A percentile compares a stretch with the other conserved stretches of the same genome.
Evolutionary conservation across 2,797 vertebrate species (phyloP).

Genomic region (Rhinoraja longicauda): DNA sequence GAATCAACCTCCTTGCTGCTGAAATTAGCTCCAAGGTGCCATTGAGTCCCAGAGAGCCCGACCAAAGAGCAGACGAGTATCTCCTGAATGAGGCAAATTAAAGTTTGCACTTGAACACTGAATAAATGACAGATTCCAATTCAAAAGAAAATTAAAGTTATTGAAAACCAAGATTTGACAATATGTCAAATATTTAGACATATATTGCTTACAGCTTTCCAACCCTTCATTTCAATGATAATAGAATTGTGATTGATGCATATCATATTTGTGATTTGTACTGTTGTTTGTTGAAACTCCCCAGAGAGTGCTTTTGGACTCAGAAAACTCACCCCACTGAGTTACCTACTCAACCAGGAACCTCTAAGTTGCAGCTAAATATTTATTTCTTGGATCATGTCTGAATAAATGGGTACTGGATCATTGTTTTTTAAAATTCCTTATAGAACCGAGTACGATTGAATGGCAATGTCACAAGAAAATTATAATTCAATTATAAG

Average conservation of each 20-base stretch:
- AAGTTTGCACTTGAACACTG: not conserved
- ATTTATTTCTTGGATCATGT: not conserved
- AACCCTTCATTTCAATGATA: not conserved
- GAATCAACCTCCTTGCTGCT: not conserved
- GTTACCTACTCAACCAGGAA: not conserved
- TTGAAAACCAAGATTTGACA: not conserved
- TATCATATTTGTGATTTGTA: not conserved
- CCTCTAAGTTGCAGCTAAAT: not conserved
- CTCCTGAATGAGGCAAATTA: not conserved
- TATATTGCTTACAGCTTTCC: not conserved
- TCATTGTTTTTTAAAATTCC: not conserved
- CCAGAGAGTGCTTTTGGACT: not conserved
- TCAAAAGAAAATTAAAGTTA: not conserved
- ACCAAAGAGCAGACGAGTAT: not conserved
- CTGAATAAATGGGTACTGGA: not conserved
- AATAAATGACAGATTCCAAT: not conserved
- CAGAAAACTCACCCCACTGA: not conserved
- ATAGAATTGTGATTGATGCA: not conserved
- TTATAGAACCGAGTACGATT: not conserved
- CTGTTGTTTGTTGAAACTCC: not conserved
- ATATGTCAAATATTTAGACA: not conserved
- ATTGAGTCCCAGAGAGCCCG: not conserved
- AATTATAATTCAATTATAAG: constrained; percentile 1
- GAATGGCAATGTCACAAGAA: not conserved
- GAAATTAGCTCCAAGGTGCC: not conserved